Evolutionary conservation across 1,140 invertebrate genomes (phyloP).

Genomic region (Lithobius niger): DNA sequence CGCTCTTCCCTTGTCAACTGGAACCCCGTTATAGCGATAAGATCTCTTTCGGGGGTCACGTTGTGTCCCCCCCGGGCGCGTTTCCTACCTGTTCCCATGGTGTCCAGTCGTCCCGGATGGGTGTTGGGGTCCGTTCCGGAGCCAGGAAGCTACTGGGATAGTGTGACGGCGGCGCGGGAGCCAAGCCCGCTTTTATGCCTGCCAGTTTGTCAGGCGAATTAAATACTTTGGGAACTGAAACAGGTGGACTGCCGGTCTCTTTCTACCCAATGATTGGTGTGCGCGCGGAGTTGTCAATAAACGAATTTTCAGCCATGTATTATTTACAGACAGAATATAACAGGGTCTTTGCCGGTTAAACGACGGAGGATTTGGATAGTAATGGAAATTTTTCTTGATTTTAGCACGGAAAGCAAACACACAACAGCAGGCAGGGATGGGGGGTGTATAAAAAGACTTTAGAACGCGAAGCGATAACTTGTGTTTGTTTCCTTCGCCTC

Average conservation of each 20-base stretch:
- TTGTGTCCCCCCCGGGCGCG: neutral
- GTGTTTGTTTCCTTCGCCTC: too few relatives aligned
- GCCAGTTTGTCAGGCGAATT: conserved; percentile 15
- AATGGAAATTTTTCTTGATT: neutral
- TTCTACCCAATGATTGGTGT: conserved; percentile 5
- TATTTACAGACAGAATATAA: conserved; percentile 9
- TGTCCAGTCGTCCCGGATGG: neutral
- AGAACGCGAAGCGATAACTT: too few relatives aligned
- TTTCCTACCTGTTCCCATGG: conserved; percentile 6
- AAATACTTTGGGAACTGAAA: conserved; percentile 14
- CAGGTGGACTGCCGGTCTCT: conserved; percentile 5
- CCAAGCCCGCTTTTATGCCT: conserved; percentile 11
- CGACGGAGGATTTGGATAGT: neutral
- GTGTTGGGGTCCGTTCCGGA: neutral
- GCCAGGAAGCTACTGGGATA: conserved; percentile 1
- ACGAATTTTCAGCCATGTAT: conserved; percentile 11
- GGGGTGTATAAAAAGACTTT: too few relatives aligned
- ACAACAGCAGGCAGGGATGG: neutral
- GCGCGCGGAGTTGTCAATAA: conserved; percentile 8
- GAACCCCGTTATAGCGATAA: too few relatives aligned
- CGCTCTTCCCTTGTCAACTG: too few relatives aligned
- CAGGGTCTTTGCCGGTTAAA: neutral
- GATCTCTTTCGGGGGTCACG: neutral
- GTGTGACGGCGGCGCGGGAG: neutral
- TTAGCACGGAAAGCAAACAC: neutral